Conservation (phyloP, 2,888 invertebrate species). For the Drosophila yooni region DNA sequence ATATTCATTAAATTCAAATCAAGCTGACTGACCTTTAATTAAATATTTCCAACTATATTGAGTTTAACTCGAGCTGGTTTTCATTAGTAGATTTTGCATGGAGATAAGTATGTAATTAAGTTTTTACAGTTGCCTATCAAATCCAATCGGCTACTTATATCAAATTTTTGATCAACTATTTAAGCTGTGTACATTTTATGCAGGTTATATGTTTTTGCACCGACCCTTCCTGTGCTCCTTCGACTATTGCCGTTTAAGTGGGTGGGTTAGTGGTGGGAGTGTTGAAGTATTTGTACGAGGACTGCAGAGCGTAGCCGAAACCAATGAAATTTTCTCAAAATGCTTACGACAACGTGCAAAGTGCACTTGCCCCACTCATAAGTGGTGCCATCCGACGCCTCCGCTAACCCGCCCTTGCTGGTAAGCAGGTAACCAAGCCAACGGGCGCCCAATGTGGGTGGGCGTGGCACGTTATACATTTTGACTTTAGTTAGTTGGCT, state of each 20-base stretch:
- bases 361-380: conserved; percentile 70
- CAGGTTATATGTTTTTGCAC: conserved; percentile 16
- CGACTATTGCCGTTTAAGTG: conserved; percentile 21
- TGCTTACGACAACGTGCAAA: conserved; percentile 75
- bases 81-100: background rate
- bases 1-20: background rate
- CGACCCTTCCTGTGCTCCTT: background rate
- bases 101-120: background rate
- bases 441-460: conserved; percentile 33
- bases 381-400: conserved; percentile 20
- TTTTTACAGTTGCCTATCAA: conserved; percentile 41
- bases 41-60: background rate
- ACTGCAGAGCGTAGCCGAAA: conserved; percentile 71
- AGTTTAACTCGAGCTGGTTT: background rate
- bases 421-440: conserved; percentile 5
- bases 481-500: conserved; percentile 72
- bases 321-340: conserved; percentile 76
- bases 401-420: background rate
- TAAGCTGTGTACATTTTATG: conserved; percentile 60
- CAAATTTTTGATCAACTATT: conserved; percentile 68
- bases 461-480: conserved; percentile 52
- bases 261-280: conserved; percentile 35
- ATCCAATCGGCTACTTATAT: conserved; percentile 62
- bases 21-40: background rate
- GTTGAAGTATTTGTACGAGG: conserved; percentile 69